Evolutionary conservation across 2,797 vertebrate species (phyloP), one percentile per base, ranked within the genome.

Genomic region (Microchirus variegatus): DNA sequence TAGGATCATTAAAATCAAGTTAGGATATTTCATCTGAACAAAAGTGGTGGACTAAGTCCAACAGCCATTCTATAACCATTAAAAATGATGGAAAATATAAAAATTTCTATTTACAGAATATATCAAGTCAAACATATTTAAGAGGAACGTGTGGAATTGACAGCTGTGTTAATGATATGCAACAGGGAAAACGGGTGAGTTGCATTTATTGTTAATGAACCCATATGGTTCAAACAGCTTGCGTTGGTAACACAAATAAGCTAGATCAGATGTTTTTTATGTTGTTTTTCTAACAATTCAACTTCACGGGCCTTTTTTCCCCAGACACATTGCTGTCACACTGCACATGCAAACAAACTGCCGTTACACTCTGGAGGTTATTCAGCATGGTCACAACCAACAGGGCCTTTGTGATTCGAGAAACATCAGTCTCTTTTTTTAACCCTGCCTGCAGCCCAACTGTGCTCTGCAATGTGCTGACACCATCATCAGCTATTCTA

Each of bases 381-480:
- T 78, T 84, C 63, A 70, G 80, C 59, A 17, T 58, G 71, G 73
- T 58, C 76, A 54, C 55, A 73, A 77, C 73, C 66, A 78, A 68
- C 70, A 81, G 63, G 78, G 80, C 86, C 79, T 84, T 85, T 89
- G 83, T 87, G 85, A 81, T 88, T 87, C 83, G 50, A 89, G 84
- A 88, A 89, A 84, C 82, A 87, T 81, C 86, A 77, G 77, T 71
- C 76, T 71, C 59, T 80, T 56, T 69, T 63, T 80, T 81, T 74
- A 84, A 83, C 78, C 80, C 78, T 88, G 84, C 87, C 88, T 84
- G 84, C 87, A 86, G 86, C 84, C 77, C 55, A 80, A 80, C 75
- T 59, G 49, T 84, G 85, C 67, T 42, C 87, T 81, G 78, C 82
- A 90, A 90, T 85, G 86, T 90, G 89, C 88, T 89, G 87, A 90